phyloP scores from a whole-genome alignment of 2,888 invertebrate species.

The Encarsia formosa region DNA sequence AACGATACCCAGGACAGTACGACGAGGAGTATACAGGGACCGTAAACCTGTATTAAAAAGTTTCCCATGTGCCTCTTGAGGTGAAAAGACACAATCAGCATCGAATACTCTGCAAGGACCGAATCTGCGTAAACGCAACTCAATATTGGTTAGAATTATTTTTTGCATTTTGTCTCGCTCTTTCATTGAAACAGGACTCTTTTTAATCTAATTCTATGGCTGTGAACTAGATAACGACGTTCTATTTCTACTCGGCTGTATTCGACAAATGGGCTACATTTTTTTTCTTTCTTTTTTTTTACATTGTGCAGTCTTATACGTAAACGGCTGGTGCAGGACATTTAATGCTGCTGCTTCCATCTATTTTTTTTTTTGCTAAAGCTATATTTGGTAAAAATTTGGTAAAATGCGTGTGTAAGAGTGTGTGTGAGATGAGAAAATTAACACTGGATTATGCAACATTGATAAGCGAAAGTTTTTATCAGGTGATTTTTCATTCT shows the following conservation, averaged over 20 bases:
- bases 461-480: too few species aligned
- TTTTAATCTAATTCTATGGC: not conserved
- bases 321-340: too few species aligned
- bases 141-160: not conserved
- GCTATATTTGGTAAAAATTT: too few species aligned
- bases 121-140: constrained; percentile 16
- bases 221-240: not conserved
- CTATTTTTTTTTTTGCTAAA: too few species aligned
- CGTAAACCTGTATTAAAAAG: constrained; percentile 81
- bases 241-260: constrained; percentile 4
- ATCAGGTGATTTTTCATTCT: too few species aligned
- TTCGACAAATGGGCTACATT: too few species aligned
- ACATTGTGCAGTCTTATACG: too few species aligned
- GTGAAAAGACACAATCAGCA: constrained; percentile 71
- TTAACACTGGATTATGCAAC: too few species aligned
- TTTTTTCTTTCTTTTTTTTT: too few species aligned
- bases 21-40: constrained; percentile 77
- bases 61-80: constrained; percentile 81
- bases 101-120: constrained; percentile 63
- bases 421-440: too few species aligned
- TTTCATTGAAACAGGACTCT: constrained; percentile 2
- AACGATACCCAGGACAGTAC: constrained; percentile 86
- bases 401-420: too few species aligned
- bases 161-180: not conserved
- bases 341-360: too few species aligned